phyloP scores from a whole-genome alignment of 2,888 invertebrate genomes.

The Philopedon plagiatum region DNA sequence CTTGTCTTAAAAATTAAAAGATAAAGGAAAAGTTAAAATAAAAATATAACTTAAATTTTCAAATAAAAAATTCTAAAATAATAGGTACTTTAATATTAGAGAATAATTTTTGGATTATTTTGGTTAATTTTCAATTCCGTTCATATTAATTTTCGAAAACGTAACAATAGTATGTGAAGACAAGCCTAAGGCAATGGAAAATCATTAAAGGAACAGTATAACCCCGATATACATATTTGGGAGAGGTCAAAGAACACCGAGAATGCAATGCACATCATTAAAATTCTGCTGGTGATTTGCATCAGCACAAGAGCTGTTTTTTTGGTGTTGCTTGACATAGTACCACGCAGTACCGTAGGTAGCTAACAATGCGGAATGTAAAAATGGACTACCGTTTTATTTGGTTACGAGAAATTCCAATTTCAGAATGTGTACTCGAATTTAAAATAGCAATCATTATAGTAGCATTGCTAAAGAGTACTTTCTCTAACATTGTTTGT shows the following conservation, averaged over 20 bases:
- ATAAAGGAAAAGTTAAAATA: too few relatives aligned
- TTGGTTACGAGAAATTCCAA: conserved; percentile 9
- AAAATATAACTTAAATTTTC: too few relatives aligned
- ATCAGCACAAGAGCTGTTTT: conserved; percentile 39
- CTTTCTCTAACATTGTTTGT: too few relatives aligned
- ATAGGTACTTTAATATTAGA: too few relatives aligned
- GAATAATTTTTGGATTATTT: too few relatives aligned
- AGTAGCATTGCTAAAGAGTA: too few relatives aligned
- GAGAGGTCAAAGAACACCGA: conserved; percentile 47
- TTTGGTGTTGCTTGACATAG: conserved; percentile 36
- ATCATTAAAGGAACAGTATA: conserved; percentile 42
- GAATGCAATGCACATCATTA: conserved; percentile 43
- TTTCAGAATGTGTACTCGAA: not conserved
- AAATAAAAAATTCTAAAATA: too few relatives aligned
- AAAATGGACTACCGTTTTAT: conserved; percentile 31
- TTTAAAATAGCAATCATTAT: too few relatives aligned
- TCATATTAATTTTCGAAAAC: too few relatives aligned
- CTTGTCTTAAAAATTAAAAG: too few relatives aligned
- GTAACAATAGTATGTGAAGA: conserved; percentile 23
- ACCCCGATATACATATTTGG: conserved; percentile 51
- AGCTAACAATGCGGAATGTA: conserved; percentile 42
- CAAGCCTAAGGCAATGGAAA: conserved; percentile 38
- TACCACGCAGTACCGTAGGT: conserved; percentile 38
- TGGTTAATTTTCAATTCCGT: too few relatives aligned
- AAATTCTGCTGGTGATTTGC: conserved; percentile 48